Evolutionary conservation across 2,113 vertebrate species (phyloP), one percentile per base, ranked within the genome.

Genomic region (Meleagris gallopavo): DNA sequence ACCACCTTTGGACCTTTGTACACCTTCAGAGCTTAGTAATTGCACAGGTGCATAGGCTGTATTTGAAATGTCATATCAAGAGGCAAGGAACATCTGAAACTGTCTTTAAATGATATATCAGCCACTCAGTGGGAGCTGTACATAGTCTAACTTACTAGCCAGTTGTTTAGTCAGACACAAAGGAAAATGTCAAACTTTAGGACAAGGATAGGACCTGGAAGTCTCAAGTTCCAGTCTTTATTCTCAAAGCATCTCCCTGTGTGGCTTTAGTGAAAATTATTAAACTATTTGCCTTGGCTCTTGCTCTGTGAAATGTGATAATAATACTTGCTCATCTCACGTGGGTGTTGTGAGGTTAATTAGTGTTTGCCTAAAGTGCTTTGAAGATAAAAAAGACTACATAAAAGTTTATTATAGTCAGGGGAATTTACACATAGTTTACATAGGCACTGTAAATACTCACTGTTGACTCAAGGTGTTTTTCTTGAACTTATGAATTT

Each of bases 401-500:
- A 61, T 90, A 77, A 94, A 96, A 85, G 54, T 89, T 92, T 91
- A 76, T 95, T 93, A 66, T 83, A 91, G 69, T 92, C 2, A 78
- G 61, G 73, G 62, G 22, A 93, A 86, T 89, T 64, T 83, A 81
- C 18, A 36, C 57, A 12, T 67, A 64, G 75, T 91, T 94, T 78
- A 94, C 85, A 75, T 84, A 89, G 80, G 32, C 48, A n/a, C n/a
- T 88, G 73, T 93, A 95, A 94, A 93, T 89, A 75, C 38, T 90
- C 46, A 41, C 62, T 91, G 78, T 64, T 75, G 32, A 81, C 54
- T 91, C 66, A 76, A 69, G 34, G 2, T 67, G 36, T 90, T 91
- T 94, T 70, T 91, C 81, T 76, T 94, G 70, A 87, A 90, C 60
- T 40, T 94, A 41, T 88, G 62, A 83, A 90, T 93, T 94, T 93